These are phyloP conservation scores for Andrena flavipes DNA, from an alignment of 2,888 invertebrate genomes.

Conservation along the genomic window DNA sequence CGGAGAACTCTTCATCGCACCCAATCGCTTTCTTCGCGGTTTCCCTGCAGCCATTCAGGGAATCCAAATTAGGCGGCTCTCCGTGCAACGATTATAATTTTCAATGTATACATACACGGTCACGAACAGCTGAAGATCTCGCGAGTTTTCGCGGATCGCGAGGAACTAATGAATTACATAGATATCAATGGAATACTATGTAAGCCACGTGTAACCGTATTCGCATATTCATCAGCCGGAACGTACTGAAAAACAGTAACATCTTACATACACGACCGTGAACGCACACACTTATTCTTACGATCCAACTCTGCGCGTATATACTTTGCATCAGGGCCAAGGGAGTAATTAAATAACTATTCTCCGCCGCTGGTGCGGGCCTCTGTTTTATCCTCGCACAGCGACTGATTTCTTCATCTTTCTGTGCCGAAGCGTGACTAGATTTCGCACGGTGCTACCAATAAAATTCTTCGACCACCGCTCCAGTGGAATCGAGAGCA, in stretches of 20 bases:
- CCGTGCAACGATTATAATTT: slow-evolving; percentile 2
- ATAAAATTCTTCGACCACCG: background rate
- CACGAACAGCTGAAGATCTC: background rate
- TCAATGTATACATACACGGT: background rate
- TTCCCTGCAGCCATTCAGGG: slow-evolving; percentile 89
- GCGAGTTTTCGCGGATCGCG: background rate
- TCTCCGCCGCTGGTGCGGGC: background rate
- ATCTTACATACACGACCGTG: slow-evolving; percentile 14
- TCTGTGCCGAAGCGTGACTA: background rate
- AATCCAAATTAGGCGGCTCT: slow-evolving; percentile 86
- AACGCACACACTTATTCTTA: slow-evolving; percentile 57
- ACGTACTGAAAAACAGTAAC: slow-evolving; percentile 9
- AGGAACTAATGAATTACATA: background rate
- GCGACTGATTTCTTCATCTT: background rate
- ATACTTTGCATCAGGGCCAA: slow-evolving; percentile 24
- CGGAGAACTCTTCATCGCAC: slow-evolving; percentile 81
- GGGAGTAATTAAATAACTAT: background rate
- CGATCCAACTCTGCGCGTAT: slow-evolving; percentile 36
- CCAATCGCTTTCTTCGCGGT: slow-evolving; percentile 83
- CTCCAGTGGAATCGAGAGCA: background rate
- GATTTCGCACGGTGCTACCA: slow-evolving; percentile 9
- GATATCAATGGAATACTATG: background rate
- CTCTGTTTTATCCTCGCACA: background rate
- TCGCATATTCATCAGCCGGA: background rate
- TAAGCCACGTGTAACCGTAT: background rate